These are phyloP conservation scores for Apamea anceps DNA, from an alignment of 2,888 invertebrate genomes.

Conservation along the genomic window DNA sequence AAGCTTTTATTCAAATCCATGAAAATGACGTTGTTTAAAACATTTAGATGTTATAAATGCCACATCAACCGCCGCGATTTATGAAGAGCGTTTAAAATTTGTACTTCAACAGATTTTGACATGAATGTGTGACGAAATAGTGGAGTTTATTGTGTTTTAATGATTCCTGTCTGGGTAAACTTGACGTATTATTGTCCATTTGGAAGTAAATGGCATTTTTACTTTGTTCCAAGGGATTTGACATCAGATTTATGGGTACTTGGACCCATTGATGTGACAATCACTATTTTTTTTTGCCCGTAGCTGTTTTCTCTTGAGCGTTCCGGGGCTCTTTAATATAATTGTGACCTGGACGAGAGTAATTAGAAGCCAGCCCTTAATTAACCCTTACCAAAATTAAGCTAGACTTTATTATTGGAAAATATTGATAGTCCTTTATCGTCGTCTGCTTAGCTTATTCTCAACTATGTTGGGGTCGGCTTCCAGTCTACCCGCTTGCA, in stretches of 20 bases:
- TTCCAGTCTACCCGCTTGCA: neutral
- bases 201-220: constrained; percentile 26
- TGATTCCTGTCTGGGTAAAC: constrained; percentile 44
- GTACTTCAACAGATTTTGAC: constrained; percentile 43
- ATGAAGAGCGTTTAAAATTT: constrained; percentile 38
- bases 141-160: constrained; percentile 58
- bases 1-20: constrained; percentile 43
- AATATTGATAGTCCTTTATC: neutral
- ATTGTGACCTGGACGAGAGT: neutral
- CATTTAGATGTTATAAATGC: constrained; percentile 48
- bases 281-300: constrained; percentile 6
- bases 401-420: neutral
- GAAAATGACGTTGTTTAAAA: constrained; percentile 26
- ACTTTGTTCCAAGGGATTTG: constrained; percentile 25
- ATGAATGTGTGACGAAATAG: constrained; percentile 36
- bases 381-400: neutral
- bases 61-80: constrained; percentile 49
- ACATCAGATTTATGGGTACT: constrained; percentile 45
- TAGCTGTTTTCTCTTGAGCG: neutral
- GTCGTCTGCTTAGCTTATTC: neutral
- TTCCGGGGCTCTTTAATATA: neutral
- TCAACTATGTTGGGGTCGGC: neutral
- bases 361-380: too few relatives aligned
- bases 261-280: neutral
- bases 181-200: constrained; percentile 32